A percentile compares a stretch with the other conserved stretches of the same genome.
Evolutionary conservation across 2,113 vertebrate species (phyloP).

Genomic region (Hydropotes inermis): DNA sequence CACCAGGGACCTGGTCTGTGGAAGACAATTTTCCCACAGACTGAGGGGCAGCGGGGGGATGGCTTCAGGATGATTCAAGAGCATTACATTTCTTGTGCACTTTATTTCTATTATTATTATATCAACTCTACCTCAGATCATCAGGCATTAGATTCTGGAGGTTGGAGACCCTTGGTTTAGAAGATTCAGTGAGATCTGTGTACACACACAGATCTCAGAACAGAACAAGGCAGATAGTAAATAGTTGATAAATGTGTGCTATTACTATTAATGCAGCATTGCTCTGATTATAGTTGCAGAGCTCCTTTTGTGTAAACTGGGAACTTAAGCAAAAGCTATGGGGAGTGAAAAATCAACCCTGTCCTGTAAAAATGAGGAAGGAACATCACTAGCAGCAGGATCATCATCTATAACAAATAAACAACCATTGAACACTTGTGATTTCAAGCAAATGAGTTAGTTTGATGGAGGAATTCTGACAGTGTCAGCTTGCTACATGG

Average conservation of each 20-base stretch:
- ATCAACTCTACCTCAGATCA: background rate
- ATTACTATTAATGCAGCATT: fast-evolving
- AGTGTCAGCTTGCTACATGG: background rate
- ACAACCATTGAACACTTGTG: background rate
- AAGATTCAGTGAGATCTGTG: background rate
- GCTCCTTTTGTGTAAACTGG: background rate
- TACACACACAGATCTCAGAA: fast-evolving
- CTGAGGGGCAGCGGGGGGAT: background rate
- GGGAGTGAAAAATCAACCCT: background rate
- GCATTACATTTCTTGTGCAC: background rate
- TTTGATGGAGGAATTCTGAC: background rate
- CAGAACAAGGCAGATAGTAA: background rate
- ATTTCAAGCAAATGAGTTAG: background rate
- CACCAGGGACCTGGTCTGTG: background rate
- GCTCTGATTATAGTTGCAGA: background rate
- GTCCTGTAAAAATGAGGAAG: background rate
- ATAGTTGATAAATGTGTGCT: background rate
- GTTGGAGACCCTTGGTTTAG: background rate
- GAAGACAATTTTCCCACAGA: background rate
- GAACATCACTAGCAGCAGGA: background rate
- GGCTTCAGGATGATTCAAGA: background rate
- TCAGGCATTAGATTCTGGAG: background rate
- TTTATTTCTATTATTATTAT: background rate
- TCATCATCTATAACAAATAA: background rate
- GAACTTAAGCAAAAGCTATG: background rate